Evolutionary conservation across 2,888 invertebrate species (phyloP).

Genomic region (Mesochorus sp.): DNA sequence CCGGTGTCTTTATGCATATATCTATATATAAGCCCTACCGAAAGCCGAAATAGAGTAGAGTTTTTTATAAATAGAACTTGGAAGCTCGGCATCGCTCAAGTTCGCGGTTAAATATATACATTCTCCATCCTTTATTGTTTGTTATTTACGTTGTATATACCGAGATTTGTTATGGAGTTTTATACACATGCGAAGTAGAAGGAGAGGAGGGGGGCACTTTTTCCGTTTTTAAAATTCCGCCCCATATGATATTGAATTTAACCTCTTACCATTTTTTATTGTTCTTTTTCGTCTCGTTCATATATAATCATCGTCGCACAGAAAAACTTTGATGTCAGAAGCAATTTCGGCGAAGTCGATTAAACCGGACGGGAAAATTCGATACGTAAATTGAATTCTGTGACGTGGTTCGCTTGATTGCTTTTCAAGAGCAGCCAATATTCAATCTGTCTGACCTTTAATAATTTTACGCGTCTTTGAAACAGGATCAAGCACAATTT

Average conservation of each 20-base stretch:
- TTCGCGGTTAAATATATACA: conserved; percentile 65
- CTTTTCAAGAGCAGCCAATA: conserved; percentile 39
- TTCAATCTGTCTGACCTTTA: neutral
- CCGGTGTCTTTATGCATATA: conserved; percentile 15
- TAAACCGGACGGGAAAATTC: conserved; percentile 40
- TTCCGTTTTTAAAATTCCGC: conserved; percentile 8
- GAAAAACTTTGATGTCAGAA: neutral
- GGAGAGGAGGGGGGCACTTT: too few relatives aligned
- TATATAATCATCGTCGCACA: neutral
- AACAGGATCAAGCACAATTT: neutral
- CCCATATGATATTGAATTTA: neutral
- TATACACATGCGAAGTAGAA: too few relatives aligned
- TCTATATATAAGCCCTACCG: neutral
- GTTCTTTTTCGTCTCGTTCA: conserved; percentile 7
- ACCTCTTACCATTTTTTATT: neutral
- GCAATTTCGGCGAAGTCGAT: conserved; percentile 42
- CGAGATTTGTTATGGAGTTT: conserved; percentile 56
- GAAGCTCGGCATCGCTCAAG: conserved; percentile 60
- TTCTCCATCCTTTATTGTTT: conserved; percentile 62
- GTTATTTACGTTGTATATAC: conserved; percentile 62
- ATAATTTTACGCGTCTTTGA: conserved; percentile 13
- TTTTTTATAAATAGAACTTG: conserved; percentile 65
- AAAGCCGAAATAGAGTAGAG: conserved; percentile 60
- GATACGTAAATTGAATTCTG: conserved; percentile 48
- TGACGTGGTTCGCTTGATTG: conserved; percentile 46